phyloP scores from a whole-genome alignment of 1,140 invertebrate species.

The Hirudo medicinalis region DNA sequence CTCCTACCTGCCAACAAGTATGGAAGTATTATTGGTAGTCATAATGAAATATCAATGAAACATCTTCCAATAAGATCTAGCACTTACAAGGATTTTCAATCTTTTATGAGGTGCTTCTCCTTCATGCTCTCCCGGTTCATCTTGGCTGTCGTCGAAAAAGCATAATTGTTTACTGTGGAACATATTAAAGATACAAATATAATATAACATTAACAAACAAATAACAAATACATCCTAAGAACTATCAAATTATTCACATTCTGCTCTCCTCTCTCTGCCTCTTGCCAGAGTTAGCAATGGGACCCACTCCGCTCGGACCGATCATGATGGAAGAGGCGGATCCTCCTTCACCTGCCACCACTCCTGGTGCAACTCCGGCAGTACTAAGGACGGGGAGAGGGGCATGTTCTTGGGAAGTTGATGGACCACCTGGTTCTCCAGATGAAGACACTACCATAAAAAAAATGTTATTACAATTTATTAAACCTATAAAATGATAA shows the following conservation, averaged over 20 bases:
- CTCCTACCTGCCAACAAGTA: background rate
- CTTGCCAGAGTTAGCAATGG: conserved; percentile 23
- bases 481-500: too few relatives aligned
- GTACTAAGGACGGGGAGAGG: conserved; percentile 12
- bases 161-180: too few relatives aligned
- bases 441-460: conserved; percentile 11
- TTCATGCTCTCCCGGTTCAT: conserved; percentile 3
- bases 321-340: conserved; percentile 19
- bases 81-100: conserved; percentile 10
- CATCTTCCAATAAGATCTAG: background rate
- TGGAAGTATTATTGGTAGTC: background rate
- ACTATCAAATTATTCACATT: background rate
- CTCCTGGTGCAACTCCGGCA: conserved; percentile 28
- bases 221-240: background rate
- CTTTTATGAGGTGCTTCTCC: conserved; percentile 11
- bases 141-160: background rate
- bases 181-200: background rate
- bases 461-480: background rate
- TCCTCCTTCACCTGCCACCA: conserved; percentile 16
- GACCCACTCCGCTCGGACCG: conserved; percentile 15
- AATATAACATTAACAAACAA: background rate
- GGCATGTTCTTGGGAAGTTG: background rate
- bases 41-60: background rate
- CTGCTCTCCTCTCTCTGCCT: conserved; percentile 22
- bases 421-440: background rate